Evolutionary conservation across 2,797 vertebrate genomes (phyloP).

Genomic region (Jordanella pulchra): DNA sequence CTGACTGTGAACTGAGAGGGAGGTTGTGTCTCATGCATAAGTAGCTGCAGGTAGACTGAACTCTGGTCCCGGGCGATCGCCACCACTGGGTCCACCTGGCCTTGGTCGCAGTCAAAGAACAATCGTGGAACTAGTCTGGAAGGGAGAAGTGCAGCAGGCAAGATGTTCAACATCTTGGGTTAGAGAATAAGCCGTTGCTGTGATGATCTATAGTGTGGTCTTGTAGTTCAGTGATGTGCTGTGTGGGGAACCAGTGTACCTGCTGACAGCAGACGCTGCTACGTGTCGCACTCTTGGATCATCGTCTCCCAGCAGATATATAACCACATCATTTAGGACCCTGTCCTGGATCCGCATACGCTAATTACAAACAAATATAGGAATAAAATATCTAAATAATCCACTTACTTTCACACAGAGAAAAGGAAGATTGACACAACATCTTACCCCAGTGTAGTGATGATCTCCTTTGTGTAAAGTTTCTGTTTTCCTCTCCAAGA

Average conservation of each 20-base stretch:
- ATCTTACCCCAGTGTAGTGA: slow-evolving; percentile 91
- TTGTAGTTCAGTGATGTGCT: background rate
- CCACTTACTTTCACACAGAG: background rate
- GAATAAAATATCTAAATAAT: background rate
- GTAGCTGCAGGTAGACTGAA: slow-evolving; percentile 90
- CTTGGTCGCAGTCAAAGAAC: slow-evolving; percentile 94
- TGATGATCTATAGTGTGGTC: background rate
- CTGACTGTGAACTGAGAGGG: slow-evolving; percentile 93
- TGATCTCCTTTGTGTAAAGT: slow-evolving; percentile 89
- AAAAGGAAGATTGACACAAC: background rate
- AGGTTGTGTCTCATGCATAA: slow-evolving; percentile 96
- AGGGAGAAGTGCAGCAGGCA: background rate
- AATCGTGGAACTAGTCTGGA: slow-evolving; percentile 89
- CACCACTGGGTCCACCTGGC: slow-evolving; percentile 93
- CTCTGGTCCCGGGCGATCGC: slow-evolving; percentile 95
- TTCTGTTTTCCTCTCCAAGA: slow-evolving; percentile 89
- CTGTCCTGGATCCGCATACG: slow-evolving; percentile 89
- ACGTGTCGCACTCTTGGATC: slow-evolving; percentile 93
- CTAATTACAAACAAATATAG: slow-evolving; percentile 62
- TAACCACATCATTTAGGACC: slow-evolving; percentile 86
- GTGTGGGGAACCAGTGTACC: slow-evolving; percentile 71
- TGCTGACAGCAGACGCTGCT: slow-evolving; percentile 86
- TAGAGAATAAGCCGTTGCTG: background rate
- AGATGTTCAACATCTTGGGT: background rate
- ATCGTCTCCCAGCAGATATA: slow-evolving; percentile 91